Evolutionary conservation across 1,140 invertebrate genomes (phyloP).

Genomic region (Periplaneta americana): DNA sequence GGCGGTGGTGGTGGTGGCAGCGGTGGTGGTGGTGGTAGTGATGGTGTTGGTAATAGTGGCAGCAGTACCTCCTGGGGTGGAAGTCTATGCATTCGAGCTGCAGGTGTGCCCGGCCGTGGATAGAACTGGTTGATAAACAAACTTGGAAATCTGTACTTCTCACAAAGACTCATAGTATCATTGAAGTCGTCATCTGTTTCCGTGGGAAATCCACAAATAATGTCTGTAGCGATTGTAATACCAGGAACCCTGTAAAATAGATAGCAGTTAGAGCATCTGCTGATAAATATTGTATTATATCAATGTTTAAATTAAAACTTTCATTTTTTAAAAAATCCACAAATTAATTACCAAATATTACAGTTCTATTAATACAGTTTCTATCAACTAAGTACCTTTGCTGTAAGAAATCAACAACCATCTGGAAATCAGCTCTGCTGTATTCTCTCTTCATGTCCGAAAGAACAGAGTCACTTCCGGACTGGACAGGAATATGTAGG

Average conservation of each 20-base stretch:
- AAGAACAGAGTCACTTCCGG: constrained; percentile 89
- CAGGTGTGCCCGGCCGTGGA: constrained; percentile 90
- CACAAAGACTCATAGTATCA: constrained; percentile 79
- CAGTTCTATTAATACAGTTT: too few relatives aligned
- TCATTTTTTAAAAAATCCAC: background rate
- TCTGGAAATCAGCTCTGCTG: constrained; percentile 78
- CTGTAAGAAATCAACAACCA: constrained; percentile 80
- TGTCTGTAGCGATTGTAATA: constrained; percentile 94
- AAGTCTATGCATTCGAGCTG: constrained; percentile 79
- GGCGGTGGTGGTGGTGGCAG: too few relatives aligned
- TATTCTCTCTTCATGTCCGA: constrained; percentile 97
- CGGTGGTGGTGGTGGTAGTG: too few relatives aligned
- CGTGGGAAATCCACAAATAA: constrained; percentile 98
- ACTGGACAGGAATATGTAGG: constrained; percentile 95
- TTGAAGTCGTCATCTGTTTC: constrained; percentile 91
- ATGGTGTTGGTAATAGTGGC: too few relatives aligned
- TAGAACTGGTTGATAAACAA: constrained; percentile 99
- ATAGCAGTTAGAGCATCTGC: constrained; percentile 18
- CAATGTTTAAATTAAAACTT: background rate
- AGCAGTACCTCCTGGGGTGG: constrained; percentile 61
- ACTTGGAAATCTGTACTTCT: constrained; percentile 86
- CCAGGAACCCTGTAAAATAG: constrained; percentile 60
- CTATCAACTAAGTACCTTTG: constrained; percentile 62
- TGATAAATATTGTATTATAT: background rate
- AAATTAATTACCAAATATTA: too few relatives aligned